These are phyloP conservation scores for Phrynosoma platyrhinos DNA, from an alignment of 2,113 vertebrate genomes.

Conservation along the genomic window DNA sequence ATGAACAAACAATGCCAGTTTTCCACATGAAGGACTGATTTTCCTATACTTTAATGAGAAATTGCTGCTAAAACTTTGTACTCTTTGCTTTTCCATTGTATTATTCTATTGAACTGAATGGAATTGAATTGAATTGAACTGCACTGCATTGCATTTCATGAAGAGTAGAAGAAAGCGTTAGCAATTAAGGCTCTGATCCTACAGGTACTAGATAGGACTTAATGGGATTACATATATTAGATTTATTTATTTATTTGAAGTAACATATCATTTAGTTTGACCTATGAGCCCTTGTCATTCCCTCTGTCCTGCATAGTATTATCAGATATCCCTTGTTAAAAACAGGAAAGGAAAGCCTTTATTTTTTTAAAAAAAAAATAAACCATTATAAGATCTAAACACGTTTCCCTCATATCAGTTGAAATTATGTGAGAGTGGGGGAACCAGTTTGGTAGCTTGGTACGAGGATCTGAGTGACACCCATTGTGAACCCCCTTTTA, in stretches of 20 bases:
- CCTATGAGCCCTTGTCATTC: neutral
- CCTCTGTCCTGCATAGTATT: neutral
- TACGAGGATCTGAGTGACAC: neutral
- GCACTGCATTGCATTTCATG: neutral
- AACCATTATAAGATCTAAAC: neutral
- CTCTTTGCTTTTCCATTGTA: neutral
- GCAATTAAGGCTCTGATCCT: neutral
- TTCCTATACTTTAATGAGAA: fast-evolving
- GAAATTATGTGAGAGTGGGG: neutral
- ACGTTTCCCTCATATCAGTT: neutral
- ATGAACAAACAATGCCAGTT: conserved; percentile 10
- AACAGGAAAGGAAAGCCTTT: neutral
- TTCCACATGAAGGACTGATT: neutral
- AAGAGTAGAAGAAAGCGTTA: neutral
- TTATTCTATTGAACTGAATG: neutral
- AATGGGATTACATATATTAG: neutral
- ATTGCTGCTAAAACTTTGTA: neutral
- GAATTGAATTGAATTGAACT: neutral
- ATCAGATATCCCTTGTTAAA: neutral
- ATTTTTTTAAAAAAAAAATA: neutral
- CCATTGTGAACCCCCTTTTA: neutral
- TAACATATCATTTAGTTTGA: neutral
- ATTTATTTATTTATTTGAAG: neutral
- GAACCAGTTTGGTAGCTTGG: neutral
- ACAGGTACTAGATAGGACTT: neutral